Conservation (phyloP, 2,113 vertebrate genomes). For the Gallinago jamesoni region DNA sequence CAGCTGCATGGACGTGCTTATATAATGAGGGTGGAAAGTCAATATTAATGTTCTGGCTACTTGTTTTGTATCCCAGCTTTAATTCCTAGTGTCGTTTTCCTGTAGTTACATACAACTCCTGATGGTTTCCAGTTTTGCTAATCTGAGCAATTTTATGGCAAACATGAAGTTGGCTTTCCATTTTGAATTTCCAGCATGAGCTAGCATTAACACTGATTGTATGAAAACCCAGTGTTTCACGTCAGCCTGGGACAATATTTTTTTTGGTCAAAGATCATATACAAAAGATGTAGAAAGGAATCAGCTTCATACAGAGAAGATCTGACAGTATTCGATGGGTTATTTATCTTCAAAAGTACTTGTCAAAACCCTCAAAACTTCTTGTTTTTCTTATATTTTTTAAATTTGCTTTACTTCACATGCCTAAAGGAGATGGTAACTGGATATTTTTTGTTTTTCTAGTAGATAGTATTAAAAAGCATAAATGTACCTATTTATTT, state of each 20-base stretch:
- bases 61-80: not conserved
- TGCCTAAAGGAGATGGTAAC: not conserved
- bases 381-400: not conserved
- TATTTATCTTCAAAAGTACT: not conserved
- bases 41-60: not conserved
- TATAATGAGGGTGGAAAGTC: not conserved
- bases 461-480: not conserved
- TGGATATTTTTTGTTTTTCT: not conserved
- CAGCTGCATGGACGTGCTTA: not conserved
- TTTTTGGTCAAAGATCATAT: not conserved
- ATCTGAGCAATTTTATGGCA: not conserved
- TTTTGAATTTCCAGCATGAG: not conserved
- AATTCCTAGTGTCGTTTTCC: not conserved
- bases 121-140: not conserved
- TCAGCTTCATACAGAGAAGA: not conserved
- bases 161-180: rapidly evolving
- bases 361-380: rapidly evolving
- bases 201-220: not conserved
- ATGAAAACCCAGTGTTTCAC: not conserved
- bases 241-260: not conserved
- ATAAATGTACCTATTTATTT: not conserved
- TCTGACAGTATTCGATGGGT: not conserved
- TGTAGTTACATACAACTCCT: not conserved
- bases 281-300: not conserved
- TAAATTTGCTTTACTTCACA: rapidly evolving